Base-by-base conservation (phyloP, 1,140 invertebrate species). In the Colletes latitarsis region DNA sequence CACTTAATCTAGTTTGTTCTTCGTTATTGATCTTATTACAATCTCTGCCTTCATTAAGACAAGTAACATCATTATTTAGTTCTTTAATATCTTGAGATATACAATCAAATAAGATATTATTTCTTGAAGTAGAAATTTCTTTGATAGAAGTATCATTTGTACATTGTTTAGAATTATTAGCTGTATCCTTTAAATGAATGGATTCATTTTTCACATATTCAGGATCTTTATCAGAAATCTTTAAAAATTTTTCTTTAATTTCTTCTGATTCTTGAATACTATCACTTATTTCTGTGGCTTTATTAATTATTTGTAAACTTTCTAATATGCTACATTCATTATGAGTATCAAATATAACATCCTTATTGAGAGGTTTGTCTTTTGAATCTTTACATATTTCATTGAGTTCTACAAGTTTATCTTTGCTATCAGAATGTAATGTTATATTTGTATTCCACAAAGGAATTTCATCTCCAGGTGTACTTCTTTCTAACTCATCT, bases 401-500 rank as follows among this genome's bases (percentile, higher is more conserved):
- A 17, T 39, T 67, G n/a, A 4, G 4, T 70, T 82, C n/a, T 63
- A 39, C 6, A 46, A 30, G 10, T 64, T 77, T 9, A 21, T 78
- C 53, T 17, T 21, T 63, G 14, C 71, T 71, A 49, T 68, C 30
- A 64, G 70, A 62, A 71, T 78, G 70, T 39, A 64, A 39, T 19
- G 46, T 15, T 30, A 89, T 41, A 73, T 89, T 89, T 80, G 86
- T 76, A 30, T 90, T 71, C 0, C 83, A 86, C 55, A 94, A 81
- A 76, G 92, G 85, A 19, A 94, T 83, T 84, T 92, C 91, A 73
- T 92, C 90, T 62, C 93, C 94, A 43, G 91, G 91, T 17, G 86
- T 76, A 82, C 88, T 91, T 68, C 86, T 92, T 63, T 55, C 79
- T 86, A 81, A 81, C 19, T 70, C 30, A 67, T 85, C 60, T 69